Evolutionary conservation across 2,888 invertebrate species (phyloP).

Genomic region (Hirtodrosophila histrioides): DNA sequence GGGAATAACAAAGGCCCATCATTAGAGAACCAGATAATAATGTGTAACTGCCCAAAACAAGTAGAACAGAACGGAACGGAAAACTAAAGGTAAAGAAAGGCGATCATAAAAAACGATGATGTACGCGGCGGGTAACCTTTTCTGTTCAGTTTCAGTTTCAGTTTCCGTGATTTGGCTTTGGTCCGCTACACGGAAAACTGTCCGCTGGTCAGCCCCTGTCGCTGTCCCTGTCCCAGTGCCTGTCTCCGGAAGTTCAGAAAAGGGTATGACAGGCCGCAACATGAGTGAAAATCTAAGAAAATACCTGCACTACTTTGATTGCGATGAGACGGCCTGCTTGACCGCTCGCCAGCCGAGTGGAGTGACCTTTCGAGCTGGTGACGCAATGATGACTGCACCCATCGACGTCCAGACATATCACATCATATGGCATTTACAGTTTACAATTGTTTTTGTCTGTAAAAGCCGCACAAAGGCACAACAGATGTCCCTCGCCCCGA

Average conservation of each 20-base stretch:
- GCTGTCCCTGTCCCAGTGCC: background rate
- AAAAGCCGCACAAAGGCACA: slow-evolving; percentile 25
- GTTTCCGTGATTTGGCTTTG: slow-evolving; percentile 46
- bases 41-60: slow-evolving; percentile 57
- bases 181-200: slow-evolving; percentile 25
- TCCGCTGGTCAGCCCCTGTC: slow-evolving; percentile 29
- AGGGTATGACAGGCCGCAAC: slow-evolving; percentile 50
- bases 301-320: slow-evolving; percentile 34
- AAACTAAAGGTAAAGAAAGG: slow-evolving; percentile 1
- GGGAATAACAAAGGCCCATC: slow-evolving; percentile 43
- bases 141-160: slow-evolving; percentile 9
- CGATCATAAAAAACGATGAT: slow-evolving; percentile 38
- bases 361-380: slow-evolving; percentile 12
- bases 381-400: background rate
- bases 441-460: slow-evolving; percentile 23
- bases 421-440: slow-evolving; percentile 59
- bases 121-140: slow-evolving; percentile 36
- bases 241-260: slow-evolving; percentile 30
- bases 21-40: slow-evolving; percentile 61
- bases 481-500: background rate
- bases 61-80: slow-evolving; percentile 5
- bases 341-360: slow-evolving; percentile 8
- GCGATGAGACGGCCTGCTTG: slow-evolving; percentile 31
- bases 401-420: slow-evolving; percentile 45
- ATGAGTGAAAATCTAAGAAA: slow-evolving; percentile 5